Conservation (phyloP, 1,140 invertebrate species). For the Brachionus sp. region DNA sequence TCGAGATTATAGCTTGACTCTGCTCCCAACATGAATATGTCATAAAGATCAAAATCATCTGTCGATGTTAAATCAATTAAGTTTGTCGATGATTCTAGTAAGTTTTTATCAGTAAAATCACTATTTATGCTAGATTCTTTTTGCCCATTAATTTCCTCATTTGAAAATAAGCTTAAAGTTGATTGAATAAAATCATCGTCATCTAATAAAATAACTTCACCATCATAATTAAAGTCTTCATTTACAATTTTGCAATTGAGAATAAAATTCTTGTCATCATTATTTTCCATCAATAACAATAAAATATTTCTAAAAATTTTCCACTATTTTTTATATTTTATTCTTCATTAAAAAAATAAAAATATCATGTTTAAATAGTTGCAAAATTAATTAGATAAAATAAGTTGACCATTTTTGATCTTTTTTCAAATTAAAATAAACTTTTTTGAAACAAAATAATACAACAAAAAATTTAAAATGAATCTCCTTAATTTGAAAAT, state of each 20-base stretch:
- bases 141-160: neutral
- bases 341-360: no score
- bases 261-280: neutral
- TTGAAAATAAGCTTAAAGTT: neutral
- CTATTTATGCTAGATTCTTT: neutral
- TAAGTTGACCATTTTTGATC: no score
- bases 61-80: neutral
- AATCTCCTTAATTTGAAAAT: no score
- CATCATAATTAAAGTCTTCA: neutral
- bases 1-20: neutral
- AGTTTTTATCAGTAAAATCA: neutral
- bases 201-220: neutral
- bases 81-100: neutral
- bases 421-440: no score
- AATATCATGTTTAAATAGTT: no score
- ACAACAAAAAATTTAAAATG: no score
- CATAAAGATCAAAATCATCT: conserved; percentile 32
- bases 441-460: no score
- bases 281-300: neutral
- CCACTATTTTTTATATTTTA: neutral
- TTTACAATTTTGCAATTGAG: neutral
- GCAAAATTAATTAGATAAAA: no score
- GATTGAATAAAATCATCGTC: conserved; percentile 39
- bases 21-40: neutral
- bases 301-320: neutral